Percentiles rank a stretch among this genome's conserved stretches.
phyloP scores from a whole-genome alignment of 2,113 vertebrate genomes.

The Calyptomena viridis region DNA sequence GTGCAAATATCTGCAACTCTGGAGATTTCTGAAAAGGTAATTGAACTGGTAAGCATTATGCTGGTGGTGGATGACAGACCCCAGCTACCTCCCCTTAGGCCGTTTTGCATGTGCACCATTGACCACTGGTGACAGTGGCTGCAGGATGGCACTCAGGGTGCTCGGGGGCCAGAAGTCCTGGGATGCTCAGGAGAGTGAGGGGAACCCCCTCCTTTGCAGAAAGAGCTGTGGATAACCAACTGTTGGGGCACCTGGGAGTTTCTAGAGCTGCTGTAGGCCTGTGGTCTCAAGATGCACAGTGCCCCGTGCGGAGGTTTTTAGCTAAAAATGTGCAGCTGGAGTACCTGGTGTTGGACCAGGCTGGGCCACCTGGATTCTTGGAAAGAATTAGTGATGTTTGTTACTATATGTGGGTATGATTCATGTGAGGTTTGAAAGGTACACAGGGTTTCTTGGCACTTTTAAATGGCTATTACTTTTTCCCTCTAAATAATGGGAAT shows the following conservation, averaged over 20 bases:
- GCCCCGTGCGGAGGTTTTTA: neutral
- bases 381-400: neutral
- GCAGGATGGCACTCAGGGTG: neutral
- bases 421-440: neutral
- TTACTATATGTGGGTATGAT: neutral
- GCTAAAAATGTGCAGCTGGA: neutral
- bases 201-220: neutral
- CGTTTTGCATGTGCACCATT: neutral
- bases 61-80: too few relatives aligned
- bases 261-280: neutral
- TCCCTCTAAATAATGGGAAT: neutral
- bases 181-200: too few relatives aligned
- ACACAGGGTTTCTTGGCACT: neutral
- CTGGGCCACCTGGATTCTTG: too few relatives aligned
- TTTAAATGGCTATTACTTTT: neutral
- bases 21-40: neutral
- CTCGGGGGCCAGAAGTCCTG: fast-evolving
- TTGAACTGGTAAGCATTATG: too few relatives aligned
- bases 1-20: neutral
- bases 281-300: fast-evolving
- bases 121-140: neutral
- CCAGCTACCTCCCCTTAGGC: neutral
- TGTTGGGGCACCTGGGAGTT: neutral
- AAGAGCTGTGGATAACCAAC: neutral
- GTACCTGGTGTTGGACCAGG: neutral